Base-by-base conservation (phyloP, 2,113 vertebrate genomes). In the Sialia sialis region DNA sequence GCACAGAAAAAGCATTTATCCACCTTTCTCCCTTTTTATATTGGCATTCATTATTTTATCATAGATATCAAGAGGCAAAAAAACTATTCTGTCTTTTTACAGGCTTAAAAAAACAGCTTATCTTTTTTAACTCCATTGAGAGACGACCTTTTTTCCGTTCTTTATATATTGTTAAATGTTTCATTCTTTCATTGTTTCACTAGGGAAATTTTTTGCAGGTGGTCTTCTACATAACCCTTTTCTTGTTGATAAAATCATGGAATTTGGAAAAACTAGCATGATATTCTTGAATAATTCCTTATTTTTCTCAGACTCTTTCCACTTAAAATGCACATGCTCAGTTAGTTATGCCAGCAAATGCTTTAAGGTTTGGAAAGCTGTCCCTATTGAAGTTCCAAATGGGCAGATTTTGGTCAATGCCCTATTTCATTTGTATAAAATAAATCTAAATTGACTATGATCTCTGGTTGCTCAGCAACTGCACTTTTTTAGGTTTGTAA, bases 201-300 rank as follows among this genome's bases (percentile, higher is more conserved):
- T 41, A 44, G 34, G 39, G n/a, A 46, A 7, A 6, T 22, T 39
- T 75, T 74, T 74, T 84, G 17, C 30, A 58, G 16, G 32, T 70
- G 7, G 32, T 64, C 30, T 69, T 86, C 51, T 58, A 10, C 30
- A 56, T 52, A 88, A 85, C 9, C 4, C 9, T 30, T 84, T 81
- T 76, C 72, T 60, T 60, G 19, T 22, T 77, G 17, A 59, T 66
- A 16, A 41, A 84, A 72, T 80, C 38, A 63, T 26, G 22, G 9
- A 15, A 2, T 80, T 95, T 89, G 39, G 76, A 74, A 90, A 30
- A 94, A 41, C 23, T 34, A 68, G 30, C 3, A 16, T 20, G n/a
- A 76, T 91, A 79, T 87, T 93, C 81, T 84, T 84, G 39, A 93
- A 82, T 34, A 82, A 84, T 67, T 93, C 21, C n/a, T 77, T 48